Percentiles rank a stretch among this genome's conserved stretches.
Conservation (phyloP, 2,113 vertebrate species). For the Myodes glareolus region DNA sequence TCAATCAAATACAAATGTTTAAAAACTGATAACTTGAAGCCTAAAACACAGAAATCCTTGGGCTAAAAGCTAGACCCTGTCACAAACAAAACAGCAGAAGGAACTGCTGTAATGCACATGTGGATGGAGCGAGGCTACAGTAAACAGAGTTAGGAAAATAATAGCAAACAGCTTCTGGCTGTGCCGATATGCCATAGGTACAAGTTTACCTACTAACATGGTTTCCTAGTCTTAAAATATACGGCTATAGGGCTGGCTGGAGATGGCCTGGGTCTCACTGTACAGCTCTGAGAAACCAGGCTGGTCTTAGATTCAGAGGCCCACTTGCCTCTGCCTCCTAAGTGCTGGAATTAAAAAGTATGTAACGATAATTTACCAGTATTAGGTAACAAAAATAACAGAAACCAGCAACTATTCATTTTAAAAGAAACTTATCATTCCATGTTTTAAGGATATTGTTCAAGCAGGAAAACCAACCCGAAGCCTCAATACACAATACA, state of each 20-base stretch:
- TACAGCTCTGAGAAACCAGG: not conserved
- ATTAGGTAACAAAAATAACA: not conserved
- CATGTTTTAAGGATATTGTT: not conserved
- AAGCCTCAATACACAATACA: no score
- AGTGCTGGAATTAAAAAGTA: not conserved
- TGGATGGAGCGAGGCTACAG: not conserved
- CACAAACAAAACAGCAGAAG: not conserved
- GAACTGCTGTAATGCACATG: not conserved
- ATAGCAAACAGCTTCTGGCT: constrained; percentile 4
- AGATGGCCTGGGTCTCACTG: not conserved
- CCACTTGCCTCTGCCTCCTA: not conserved
- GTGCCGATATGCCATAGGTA: not conserved
- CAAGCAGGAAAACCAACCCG: not conserved
- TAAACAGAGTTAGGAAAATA: constrained; percentile 7
- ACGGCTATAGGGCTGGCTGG: no score
- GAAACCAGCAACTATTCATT: not conserved
- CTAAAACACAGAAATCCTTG: not conserved
- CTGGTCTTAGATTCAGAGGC: not conserved
- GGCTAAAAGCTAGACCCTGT: not conserved
- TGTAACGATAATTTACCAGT: not conserved
- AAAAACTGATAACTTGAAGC: constrained; percentile 25
- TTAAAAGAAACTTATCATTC: not conserved
- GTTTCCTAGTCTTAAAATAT: not conserved
- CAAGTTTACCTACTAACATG: not conserved
- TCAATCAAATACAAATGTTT: constrained; percentile 27